Evolutionary conservation across 1,140 invertebrate species (phyloP).

Genomic region (Reticulitermes speratus): DNA sequence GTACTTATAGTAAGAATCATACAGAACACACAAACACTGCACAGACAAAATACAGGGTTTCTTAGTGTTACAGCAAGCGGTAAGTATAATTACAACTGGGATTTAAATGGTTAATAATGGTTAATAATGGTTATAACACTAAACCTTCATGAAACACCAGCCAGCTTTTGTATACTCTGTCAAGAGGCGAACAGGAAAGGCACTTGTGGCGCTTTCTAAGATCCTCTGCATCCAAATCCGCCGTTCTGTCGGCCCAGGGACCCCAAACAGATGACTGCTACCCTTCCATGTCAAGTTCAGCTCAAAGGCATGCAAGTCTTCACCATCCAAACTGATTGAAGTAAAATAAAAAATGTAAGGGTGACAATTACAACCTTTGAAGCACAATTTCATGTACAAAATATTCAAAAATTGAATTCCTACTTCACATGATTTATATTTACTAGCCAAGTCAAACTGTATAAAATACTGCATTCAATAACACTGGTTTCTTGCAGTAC

Average conservation of each 20-base stretch:
- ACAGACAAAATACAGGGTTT: too few relatives aligned
- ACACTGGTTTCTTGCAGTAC: too few relatives aligned
- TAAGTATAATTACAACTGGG: too few relatives aligned
- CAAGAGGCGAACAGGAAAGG: conserved; percentile 59
- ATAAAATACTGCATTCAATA: not conserved
- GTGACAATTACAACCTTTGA: too few relatives aligned
- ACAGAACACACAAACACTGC: too few relatives aligned
- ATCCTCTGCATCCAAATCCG: conserved; percentile 68
- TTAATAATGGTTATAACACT: too few relatives aligned
- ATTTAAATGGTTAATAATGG: too few relatives aligned
- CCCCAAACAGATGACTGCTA: conserved; percentile 55
- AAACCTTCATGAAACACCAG: conserved; percentile 68
- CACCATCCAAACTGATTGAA: conserved; percentile 51
- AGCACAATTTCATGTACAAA: not conserved
- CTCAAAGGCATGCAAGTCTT: conserved; percentile 60
- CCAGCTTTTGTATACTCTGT: conserved; percentile 62
- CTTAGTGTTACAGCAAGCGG: too few relatives aligned
- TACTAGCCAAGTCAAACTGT: not conserved
- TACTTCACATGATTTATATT: not conserved
- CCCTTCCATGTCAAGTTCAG: conserved; percentile 50
- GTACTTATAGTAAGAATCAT: too few relatives aligned
- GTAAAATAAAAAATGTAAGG: conserved; percentile 24
- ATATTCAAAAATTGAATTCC: conserved; percentile 24
- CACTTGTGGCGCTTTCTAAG: conserved; percentile 59
- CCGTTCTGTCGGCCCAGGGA: conserved; percentile 54